Percentiles rank a stretch among this genome's conserved stretches.
Evolutionary conservation across 1,140 invertebrate species (phyloP).

Genomic region (Theocolax elegans): DNA sequence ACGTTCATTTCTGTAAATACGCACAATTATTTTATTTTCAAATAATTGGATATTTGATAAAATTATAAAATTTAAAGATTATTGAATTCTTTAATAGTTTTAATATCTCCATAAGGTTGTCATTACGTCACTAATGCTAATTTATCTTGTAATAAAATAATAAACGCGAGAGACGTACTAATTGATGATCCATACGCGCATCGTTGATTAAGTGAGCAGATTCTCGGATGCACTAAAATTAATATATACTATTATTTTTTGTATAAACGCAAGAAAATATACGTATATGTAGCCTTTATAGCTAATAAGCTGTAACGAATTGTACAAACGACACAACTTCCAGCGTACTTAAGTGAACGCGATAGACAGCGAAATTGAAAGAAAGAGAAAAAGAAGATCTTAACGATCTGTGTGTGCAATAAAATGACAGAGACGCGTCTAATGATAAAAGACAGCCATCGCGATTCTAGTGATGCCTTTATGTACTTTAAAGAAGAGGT

Average conservation of each 20-base stretch:
- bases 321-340: constrained; percentile 34
- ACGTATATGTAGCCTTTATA: constrained; percentile 3
- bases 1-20: no score
- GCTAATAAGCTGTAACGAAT: constrained; percentile 13
- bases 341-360: constrained; percentile 24
- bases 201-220: background rate
- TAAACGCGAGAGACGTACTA: no score
- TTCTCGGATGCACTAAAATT: background rate
- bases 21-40: no score
- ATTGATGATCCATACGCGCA: no score
- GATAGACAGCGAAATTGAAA: constrained; percentile 17
- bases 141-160: no score
- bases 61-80: no score
- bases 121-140: no score
- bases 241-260: no score
- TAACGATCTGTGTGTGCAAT: constrained; percentile 61
- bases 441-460: background rate
- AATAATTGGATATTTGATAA: no score
- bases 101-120: no score
- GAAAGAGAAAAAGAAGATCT: background rate
- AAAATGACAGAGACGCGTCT: constrained; percentile 48
- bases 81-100: no score
- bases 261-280: no score
- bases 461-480: constrained; percentile 9
- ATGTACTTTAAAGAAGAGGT: background rate